These are phyloP conservation scores for Heliconius erato DNA, from an alignment of 2,888 invertebrate genomes.

Conservation along the genomic window DNA sequence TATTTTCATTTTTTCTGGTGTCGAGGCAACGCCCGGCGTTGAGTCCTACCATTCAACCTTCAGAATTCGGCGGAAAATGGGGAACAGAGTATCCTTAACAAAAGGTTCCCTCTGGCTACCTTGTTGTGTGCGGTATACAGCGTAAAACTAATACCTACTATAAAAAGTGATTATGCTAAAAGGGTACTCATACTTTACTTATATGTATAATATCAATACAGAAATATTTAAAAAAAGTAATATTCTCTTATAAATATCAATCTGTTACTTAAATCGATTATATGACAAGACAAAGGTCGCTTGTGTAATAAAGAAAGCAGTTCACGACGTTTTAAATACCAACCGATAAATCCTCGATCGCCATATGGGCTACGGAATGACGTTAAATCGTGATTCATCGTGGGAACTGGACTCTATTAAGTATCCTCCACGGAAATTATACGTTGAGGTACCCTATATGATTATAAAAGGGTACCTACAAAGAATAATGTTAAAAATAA, in stretches of 20 bases:
- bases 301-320: conserved; percentile 40
- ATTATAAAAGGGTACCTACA: neutral
- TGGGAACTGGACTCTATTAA: conserved; percentile 42
- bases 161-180: neutral
- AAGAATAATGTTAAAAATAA: neutral
- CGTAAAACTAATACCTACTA: too few relatives aligned
- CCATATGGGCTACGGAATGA: conserved; percentile 45
- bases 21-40: too few relatives aligned
- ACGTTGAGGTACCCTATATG: neutral
- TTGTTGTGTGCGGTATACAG: too few relatives aligned
- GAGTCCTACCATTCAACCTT: too few relatives aligned
- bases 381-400: conserved; percentile 42
- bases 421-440: conserved; percentile 21
- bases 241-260: neutral
- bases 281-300: conserved; percentile 31
- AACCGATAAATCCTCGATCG: conserved; percentile 43
- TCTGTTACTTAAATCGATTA: conserved; percentile 29
- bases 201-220: neutral
- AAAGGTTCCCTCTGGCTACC: too few relatives aligned
- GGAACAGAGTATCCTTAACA: too few relatives aligned
- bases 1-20: too few relatives aligned
- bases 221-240: neutral
- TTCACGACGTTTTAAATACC: conserved; percentile 40
- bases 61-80: too few relatives aligned
- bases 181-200: neutral